A percentile compares a stretch with the other conserved stretches of the same genome.
These are phyloP conservation scores for Harmothoe impar DNA, from an alignment of 2,888 invertebrate species.

Conservation along the genomic window DNA sequence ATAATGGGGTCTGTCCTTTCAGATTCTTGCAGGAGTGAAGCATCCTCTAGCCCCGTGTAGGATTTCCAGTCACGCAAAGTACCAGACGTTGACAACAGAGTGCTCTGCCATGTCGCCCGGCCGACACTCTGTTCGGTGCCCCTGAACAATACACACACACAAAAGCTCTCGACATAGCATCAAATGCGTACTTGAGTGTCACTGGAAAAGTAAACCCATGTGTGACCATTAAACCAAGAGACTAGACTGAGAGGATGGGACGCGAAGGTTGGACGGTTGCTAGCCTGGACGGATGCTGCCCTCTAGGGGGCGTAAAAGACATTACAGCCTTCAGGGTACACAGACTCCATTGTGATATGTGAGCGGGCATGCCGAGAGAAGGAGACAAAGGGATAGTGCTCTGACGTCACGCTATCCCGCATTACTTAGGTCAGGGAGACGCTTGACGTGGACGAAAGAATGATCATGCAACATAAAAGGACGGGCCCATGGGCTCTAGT, in stretches of 20 bases:
- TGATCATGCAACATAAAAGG: conserved; percentile 25
- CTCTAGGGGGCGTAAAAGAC: neutral
- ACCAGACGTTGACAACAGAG: conserved; percentile 4
- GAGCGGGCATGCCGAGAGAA: conserved; percentile 44
- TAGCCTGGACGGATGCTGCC: conserved; percentile 25
- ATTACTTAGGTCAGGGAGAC: conserved; percentile 6
- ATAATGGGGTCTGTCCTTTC: no score
- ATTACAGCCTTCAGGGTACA: conserved; percentile 26
- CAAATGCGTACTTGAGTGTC: conserved; percentile 52
- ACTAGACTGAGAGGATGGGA: conserved; percentile 2
- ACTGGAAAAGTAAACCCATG: conserved; percentile 11
- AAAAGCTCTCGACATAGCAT: conserved; percentile 4
- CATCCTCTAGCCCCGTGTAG: conserved; percentile 56
- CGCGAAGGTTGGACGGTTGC: neutral
- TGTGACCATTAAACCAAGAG: conserved; percentile 18
- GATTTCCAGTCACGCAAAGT: conserved; percentile 52
- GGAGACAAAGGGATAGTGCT: neutral
- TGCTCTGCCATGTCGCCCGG: neutral
- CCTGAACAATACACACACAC: conserved; percentile 17
- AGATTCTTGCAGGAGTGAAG: conserved; percentile 59
- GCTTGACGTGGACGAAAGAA: neutral
- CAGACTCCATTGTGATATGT: conserved; percentile 53
- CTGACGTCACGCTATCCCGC: neutral
- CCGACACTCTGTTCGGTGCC: neutral
- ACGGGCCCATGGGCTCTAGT: conserved; percentile 4